These are phyloP conservation scores for Bradypodion ventrale DNA, from an alignment of 2,797 vertebrate species.

Conservation along the genomic window DNA sequence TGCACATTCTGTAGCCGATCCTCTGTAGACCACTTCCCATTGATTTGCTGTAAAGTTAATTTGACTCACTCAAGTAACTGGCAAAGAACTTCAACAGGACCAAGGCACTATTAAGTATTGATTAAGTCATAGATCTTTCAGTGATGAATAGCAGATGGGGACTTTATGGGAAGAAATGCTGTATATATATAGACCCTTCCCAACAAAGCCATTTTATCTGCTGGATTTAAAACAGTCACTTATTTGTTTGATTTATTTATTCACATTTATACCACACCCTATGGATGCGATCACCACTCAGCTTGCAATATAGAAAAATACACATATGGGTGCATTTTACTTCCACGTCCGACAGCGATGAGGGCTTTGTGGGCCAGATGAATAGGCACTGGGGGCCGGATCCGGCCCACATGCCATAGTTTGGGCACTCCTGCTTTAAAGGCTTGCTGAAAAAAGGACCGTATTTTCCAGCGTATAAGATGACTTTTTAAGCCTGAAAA, in stretches of 20 bases:
- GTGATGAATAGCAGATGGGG: background rate
- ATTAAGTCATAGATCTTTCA: constrained; percentile 8
- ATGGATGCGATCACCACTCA: too few relatives aligned
- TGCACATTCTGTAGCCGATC: constrained; percentile 87
- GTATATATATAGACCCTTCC: background rate
- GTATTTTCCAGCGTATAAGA: too few relatives aligned
- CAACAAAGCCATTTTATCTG: background rate
- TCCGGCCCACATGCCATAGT: too few relatives aligned
- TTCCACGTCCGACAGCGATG: too few relatives aligned
- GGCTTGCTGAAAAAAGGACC: too few relatives aligned
- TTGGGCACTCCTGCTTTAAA: too few relatives aligned
- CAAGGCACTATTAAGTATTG: background rate
- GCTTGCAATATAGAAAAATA: too few relatives aligned
- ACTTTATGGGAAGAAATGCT: constrained; percentile 2
- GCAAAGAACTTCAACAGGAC: background rate
- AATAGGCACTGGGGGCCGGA: too few relatives aligned
- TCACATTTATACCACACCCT: too few relatives aligned
- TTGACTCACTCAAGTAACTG: background rate
- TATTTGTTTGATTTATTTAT: background rate
- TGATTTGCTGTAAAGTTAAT: constrained; percentile 80
- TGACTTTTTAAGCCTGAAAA: too few relatives aligned
- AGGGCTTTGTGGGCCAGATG: too few relatives aligned
- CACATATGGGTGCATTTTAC: too few relatives aligned
- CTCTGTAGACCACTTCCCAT: constrained; percentile 93
- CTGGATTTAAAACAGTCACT: background rate